phyloP scores from a whole-genome alignment of 2,113 vertebrate species.

The Pollachius pollachius region DNA sequence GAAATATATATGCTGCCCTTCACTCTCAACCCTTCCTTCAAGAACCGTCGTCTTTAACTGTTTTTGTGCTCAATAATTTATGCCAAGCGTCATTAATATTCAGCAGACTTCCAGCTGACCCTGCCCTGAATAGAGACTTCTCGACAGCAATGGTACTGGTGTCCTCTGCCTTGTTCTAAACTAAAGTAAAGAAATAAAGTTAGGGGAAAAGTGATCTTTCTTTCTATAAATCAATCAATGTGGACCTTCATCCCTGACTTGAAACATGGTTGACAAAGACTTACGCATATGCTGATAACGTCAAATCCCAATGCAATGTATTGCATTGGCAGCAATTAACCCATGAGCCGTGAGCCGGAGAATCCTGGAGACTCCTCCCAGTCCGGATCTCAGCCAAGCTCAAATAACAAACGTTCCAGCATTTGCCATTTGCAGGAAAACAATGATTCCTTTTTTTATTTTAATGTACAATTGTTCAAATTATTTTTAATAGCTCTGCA shows the following conservation, averaged over 20 bases:
- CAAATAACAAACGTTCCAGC: neutral
- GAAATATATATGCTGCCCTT: neutral
- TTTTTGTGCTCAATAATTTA: constrained; percentile 31
- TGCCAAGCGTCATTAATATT: constrained; percentile 39
- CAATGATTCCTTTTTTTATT: neutral
- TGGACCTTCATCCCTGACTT: neutral
- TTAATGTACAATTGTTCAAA: neutral
- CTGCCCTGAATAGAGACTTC: constrained; percentile 6
- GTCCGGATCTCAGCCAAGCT: neutral
- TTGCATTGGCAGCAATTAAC: constrained; percentile 14
- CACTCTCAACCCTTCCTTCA: neutral
- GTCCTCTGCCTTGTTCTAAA: constrained; percentile 6
- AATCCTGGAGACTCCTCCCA: constrained; percentile 2
- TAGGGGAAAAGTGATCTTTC: neutral
- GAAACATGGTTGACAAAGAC: neutral
- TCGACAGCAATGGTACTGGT: constrained; percentile 15
- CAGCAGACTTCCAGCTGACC: constrained; percentile 1
- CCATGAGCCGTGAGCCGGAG: neutral
- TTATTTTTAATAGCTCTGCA: neutral
- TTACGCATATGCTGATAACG: neutral
- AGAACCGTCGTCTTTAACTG: constrained; percentile 12
- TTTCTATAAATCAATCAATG: neutral
- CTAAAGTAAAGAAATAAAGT: constrained; percentile 26
- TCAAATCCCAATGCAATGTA: constrained; percentile 5
- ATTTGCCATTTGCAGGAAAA: neutral